Percentiles rank a stretch among this genome's conserved stretches.
Evolutionary conservation across 1,140 invertebrate species (phyloP).

Genomic region (Euura lappo): DNA sequence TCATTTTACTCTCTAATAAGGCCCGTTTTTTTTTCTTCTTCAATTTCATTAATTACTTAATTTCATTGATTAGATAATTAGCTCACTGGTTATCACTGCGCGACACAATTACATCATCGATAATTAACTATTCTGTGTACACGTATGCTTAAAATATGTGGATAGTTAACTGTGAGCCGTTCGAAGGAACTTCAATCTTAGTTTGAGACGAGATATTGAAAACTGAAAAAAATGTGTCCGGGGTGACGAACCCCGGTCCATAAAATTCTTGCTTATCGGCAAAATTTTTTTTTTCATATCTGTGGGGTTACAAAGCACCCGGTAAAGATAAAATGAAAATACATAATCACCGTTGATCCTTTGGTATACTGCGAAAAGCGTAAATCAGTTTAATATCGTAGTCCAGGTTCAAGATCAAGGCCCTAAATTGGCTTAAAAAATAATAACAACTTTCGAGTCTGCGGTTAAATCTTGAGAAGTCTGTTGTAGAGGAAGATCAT

Average conservation of each 20-base stretch:
- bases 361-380: not conserved
- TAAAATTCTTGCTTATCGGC: not conserved
- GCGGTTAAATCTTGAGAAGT: constrained; percentile 43
- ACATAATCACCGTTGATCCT: not conserved
- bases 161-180: not conserved
- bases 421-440: not conserved
- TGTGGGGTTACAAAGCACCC: not conserved
- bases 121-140: too few relatives aligned
- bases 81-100: constrained; percentile 38
- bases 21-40: constrained; percentile 30
- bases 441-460: not conserved
- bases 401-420: not conserved
- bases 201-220: not conserved
- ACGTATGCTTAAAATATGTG: too few relatives aligned
- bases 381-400: not conserved
- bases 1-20: constrained; percentile 48
- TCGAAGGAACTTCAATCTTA: not conserved
- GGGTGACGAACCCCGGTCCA: not conserved
- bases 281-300: not conserved
- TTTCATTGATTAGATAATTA: constrained; percentile 17
- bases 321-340: not conserved
- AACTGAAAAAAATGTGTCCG: not conserved
- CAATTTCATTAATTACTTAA: constrained; percentile 27
- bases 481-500: constrained; percentile 52
- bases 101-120: too few relatives aligned